phyloP scores from a whole-genome alignment of 2,797 vertebrate species.

The Schizothorax lantsangensis region DNA sequence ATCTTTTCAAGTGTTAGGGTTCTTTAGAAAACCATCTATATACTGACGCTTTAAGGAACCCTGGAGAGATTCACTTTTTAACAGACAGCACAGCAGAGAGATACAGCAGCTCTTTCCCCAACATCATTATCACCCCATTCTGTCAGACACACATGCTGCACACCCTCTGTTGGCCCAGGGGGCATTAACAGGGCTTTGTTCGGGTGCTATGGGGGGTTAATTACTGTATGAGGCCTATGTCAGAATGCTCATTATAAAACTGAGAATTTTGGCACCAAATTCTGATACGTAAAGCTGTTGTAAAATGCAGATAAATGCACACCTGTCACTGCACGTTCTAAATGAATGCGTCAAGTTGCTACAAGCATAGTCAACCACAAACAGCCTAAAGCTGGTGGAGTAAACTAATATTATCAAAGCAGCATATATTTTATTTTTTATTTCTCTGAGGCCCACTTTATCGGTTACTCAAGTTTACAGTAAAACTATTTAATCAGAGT shows the following conservation, averaged over 20 bases:
- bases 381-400: not conserved
- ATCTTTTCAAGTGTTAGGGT: not conserved
- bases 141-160: slow-evolving; percentile 39
- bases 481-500: not conserved
- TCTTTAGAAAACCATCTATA: slow-evolving; percentile 6
- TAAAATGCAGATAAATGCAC: slow-evolving; percentile 10
- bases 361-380: not conserved
- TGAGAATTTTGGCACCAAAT: not conserved
- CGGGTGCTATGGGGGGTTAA: slow-evolving; percentile 21
- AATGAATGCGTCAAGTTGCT: not conserved
- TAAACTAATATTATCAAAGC: not conserved
- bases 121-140: slow-evolving; percentile 43
- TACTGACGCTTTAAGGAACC: not conserved
- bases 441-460: not conserved
- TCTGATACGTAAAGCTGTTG: not conserved
- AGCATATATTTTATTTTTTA: not conserved
- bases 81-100: slow-evolving; percentile 16
- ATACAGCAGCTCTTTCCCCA: slow-evolving; percentile 25
- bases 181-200: slow-evolving; percentile 32
- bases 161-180: slow-evolving; percentile 12
- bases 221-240: slow-evolving; percentile 27
- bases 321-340: not conserved
- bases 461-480: not conserved
- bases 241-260: slow-evolving; percentile 33
- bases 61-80: slow-evolving; percentile 9